A percentile compares a stretch with the other conserved stretches of the same genome.
These are phyloP conservation scores for Potamilus streckersoni DNA, from an alignment of 1,140 invertebrate species.

Conservation along the genomic window DNA sequence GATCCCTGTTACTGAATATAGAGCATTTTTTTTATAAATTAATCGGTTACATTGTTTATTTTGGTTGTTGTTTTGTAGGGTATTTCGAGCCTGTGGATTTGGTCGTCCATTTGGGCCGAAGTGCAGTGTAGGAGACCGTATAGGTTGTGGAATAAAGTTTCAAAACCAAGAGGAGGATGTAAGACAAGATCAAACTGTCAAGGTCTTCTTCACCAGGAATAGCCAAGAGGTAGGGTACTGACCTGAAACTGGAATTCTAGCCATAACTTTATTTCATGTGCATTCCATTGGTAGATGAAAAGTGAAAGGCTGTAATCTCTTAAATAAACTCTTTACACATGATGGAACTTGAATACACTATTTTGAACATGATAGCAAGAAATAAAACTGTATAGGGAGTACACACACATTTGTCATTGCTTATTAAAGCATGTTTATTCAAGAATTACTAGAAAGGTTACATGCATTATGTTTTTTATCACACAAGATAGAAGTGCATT, in stretches of 20 bases:
- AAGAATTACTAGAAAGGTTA: too few relatives aligned
- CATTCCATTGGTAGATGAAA: neutral
- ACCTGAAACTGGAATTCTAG: neutral
- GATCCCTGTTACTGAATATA: neutral
- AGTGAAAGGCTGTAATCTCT: too few relatives aligned
- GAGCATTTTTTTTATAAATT: neutral
- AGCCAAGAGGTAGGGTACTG: slow-evolving; percentile 67
- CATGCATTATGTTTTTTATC: too few relatives aligned
- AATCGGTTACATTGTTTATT: neutral
- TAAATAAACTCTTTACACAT: too few relatives aligned
- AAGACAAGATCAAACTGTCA: slow-evolving; percentile 52
- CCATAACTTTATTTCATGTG: neutral
- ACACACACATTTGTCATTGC: too few relatives aligned
- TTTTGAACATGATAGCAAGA: too few relatives aligned
- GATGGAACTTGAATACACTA: too few relatives aligned
- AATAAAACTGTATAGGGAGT: too few relatives aligned
- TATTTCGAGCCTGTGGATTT: slow-evolving; percentile 54
- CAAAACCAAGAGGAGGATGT: slow-evolving; percentile 40
- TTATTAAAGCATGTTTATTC: too few relatives aligned
- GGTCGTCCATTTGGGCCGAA: slow-evolving; percentile 66
- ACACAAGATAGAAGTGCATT: too few relatives aligned
- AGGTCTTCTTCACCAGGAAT: slow-evolving; percentile 71
- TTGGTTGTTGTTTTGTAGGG: slow-evolving; percentile 36
- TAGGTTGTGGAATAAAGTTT: slow-evolving; percentile 70
- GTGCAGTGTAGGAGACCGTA: slow-evolving; percentile 67